Conservation (phyloP, 2,888 invertebrate genomes). For the Lucinisca nassula region DNA sequence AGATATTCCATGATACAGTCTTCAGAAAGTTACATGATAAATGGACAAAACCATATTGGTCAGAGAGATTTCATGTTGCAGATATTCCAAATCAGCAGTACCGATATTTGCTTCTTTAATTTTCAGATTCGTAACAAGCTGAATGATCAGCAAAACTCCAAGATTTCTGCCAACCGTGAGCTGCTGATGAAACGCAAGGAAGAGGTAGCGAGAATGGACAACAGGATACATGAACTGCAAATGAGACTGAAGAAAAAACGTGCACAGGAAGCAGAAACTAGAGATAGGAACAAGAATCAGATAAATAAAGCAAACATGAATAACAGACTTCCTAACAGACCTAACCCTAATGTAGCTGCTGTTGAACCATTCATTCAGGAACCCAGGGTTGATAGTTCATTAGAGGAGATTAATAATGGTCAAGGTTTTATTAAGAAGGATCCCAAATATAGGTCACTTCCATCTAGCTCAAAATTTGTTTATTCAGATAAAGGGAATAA, state of each 20-base stretch:
- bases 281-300: constrained; percentile 66
- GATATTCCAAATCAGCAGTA: no score
- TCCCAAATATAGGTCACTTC: constrained; percentile 97
- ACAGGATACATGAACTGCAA: constrained; percentile 97
- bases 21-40: no score
- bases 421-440: constrained; percentile 93
- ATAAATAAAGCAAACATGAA: constrained; percentile 61
- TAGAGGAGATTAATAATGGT: constrained; percentile 65
- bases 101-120: constrained; percentile 19
- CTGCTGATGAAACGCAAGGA: constrained; percentile 96
- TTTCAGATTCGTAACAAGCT: constrained; percentile 98
- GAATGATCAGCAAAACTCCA: constrained; percentile 97
- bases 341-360: constrained; percentile 86
- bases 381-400: constrained; percentile 74
- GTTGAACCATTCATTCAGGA: constrained; percentile 87
- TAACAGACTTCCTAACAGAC: constrained; percentile 63
- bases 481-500: constrained; percentile 64
- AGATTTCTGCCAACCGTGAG: constrained; percentile 96
- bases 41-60: no score
- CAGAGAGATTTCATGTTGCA: no score
- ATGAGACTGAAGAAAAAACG: constrained; percentile 96
- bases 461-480: constrained; percentile 95
- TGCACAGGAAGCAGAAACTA: constrained; percentile 90
- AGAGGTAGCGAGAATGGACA: constrained; percentile 97
- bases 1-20: no score